phyloP scores from a whole-genome alignment of 1,140 invertebrate genomes.

The Listronotus bonariensis region DNA sequence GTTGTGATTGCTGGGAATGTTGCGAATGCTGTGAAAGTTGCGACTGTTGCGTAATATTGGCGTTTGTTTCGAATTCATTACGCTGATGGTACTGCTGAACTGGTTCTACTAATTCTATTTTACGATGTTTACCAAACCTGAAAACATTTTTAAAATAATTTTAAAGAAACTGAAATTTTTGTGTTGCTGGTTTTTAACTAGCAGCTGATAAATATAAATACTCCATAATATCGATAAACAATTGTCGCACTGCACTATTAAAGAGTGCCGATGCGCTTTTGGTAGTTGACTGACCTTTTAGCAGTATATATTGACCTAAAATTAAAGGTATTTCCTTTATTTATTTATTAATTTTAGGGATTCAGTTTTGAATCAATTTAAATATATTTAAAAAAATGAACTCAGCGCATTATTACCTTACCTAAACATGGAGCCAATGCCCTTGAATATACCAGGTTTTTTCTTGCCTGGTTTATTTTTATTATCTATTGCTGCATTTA shows the following conservation, averaged over 20 bases:
- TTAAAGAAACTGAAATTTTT: not conserved
- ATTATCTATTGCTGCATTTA: slow-evolving; percentile 68
- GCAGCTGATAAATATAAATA: no score
- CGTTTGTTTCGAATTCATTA: slow-evolving; percentile 50
- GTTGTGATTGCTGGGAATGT: slow-evolving; percentile 6
- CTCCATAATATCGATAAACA: no score
- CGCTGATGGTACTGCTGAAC: slow-evolving; percentile 48
- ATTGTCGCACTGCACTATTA: no score
- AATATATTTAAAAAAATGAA: not conserved
- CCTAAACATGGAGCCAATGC: slow-evolving; percentile 82
- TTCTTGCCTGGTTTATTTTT: slow-evolving; percentile 68
- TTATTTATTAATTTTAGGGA: no score
- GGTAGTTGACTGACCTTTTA: no score
- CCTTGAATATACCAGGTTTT: slow-evolving; percentile 73
- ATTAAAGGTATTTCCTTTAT: no score
- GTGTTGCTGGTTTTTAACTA: no score
- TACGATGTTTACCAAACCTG: slow-evolving; percentile 77
- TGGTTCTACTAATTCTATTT: slow-evolving; percentile 61
- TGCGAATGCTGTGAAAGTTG: slow-evolving; percentile 28
- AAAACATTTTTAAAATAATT: slow-evolving; percentile 9
- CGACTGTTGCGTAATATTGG: slow-evolving; percentile 32
- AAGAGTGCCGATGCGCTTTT: no score
- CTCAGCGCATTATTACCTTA: slow-evolving; percentile 40
- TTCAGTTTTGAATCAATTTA: no score
- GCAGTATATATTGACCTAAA: no score